Conservation (phyloP, 2,888 invertebrate genomes). For the Acronicta psi region DNA sequence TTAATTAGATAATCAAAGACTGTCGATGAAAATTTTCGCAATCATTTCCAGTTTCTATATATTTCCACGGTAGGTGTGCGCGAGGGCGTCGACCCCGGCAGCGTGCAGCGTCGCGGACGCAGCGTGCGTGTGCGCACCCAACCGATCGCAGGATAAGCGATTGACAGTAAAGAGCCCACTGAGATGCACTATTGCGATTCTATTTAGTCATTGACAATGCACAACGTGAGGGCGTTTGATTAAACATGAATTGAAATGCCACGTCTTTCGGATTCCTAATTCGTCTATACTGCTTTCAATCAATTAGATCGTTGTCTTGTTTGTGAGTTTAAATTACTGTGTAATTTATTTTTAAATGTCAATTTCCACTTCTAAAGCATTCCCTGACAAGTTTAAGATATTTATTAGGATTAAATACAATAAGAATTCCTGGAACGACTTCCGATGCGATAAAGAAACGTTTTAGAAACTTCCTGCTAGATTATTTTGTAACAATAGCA, state of each 20-base stretch:
- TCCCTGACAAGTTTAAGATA: conserved; percentile 1
- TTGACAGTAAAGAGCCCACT: conserved; percentile 67
- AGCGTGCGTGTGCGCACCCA: conserved; percentile 76
- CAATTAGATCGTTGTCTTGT: conserved; percentile 30
- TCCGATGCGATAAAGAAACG: conserved; percentile 29
- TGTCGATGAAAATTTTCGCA: conserved; percentile 39
- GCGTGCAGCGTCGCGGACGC: conserved; percentile 62
- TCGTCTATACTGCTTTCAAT: conserved; percentile 36
- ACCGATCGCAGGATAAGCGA: conserved; percentile 78
- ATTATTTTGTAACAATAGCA: conserved; percentile 36
- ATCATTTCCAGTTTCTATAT: conserved; percentile 65
- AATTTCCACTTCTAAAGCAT: conserved; percentile 9
- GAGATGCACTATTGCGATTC: conserved; percentile 60
- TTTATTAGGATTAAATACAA: conserved; percentile 20
- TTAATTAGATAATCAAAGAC: conserved; percentile 6
- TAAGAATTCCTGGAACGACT: conserved; percentile 36
- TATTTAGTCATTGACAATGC: conserved; percentile 52
- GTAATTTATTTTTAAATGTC: conserved; percentile 1
- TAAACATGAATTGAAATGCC: conserved; percentile 48
- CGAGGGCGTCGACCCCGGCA: conserved; percentile 80
- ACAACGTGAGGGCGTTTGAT: conserved; percentile 44
- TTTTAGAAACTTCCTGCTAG: conserved; percentile 36
- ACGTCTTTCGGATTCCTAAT: conserved; percentile 33
- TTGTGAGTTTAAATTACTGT: conserved; percentile 15
- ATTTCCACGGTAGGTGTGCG: conserved; percentile 60